Evolutionary conservation across 1,140 invertebrate genomes (phyloP).

Genomic region (Elysia chlorotica): DNA sequence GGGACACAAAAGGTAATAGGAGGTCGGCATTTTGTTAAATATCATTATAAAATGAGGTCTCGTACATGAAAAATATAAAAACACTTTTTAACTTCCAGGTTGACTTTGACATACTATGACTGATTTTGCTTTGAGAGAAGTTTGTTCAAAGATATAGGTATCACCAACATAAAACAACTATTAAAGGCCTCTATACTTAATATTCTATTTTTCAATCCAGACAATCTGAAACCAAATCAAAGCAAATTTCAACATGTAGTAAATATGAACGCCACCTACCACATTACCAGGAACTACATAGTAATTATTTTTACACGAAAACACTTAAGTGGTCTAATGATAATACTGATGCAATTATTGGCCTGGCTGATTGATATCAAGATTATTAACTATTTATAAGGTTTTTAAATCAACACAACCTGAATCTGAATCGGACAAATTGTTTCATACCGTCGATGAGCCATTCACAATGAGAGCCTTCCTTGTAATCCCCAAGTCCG

Average conservation of each 20-base stretch:
- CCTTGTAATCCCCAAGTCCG: conserved; percentile 88
- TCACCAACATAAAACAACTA: background rate
- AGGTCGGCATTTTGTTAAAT: background rate
- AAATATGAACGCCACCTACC: background rate
- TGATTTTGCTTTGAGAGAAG: background rate
- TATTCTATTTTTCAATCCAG: background rate
- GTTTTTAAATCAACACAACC: background rate
- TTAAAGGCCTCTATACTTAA: background rate
- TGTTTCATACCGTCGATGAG: conserved; percentile 84
- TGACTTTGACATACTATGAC: background rate
- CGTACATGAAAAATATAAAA: background rate
- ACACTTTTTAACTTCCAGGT: background rate
- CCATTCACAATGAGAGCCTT: conserved; percentile 95
- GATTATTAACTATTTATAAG: background rate
- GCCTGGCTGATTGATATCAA: background rate
- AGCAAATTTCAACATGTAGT: background rate
- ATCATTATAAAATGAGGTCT: background rate
- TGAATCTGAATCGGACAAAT: background rate
- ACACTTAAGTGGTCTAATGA: background rate
- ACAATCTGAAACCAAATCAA: background rate
- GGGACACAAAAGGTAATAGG: too few species aligned
- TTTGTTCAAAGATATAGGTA: background rate
- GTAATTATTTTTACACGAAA: background rate
- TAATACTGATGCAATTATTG: too few species aligned
- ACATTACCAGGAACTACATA: background rate